Evolutionary conservation across 2,888 invertebrate genomes (phyloP).

Genomic region (Laothoe populi): DNA sequence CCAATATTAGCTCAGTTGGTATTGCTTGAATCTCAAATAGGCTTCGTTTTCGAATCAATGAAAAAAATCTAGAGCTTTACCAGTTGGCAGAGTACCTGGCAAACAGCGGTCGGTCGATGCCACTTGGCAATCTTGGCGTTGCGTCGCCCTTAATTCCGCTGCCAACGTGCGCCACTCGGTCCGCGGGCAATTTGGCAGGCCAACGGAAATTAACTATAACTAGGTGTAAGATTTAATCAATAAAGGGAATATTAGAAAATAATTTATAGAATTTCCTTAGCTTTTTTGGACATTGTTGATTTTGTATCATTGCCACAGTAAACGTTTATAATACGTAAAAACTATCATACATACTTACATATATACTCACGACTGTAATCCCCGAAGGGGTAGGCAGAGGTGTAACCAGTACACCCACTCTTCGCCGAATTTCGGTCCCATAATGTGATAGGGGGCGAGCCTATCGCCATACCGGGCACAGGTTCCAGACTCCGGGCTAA

Average conservation of each 20-base stretch:
- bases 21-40: slow-evolving; percentile 47
- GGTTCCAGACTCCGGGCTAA: no score
- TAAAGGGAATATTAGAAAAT: background rate
- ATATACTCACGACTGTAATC: no score
- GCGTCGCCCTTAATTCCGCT: slow-evolving; percentile 52
- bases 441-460: no score
- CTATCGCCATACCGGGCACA: no score
- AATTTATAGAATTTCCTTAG: no score
- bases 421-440: no score
- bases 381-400: no score
- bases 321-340: no score
- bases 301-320: no score
- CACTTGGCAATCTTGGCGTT: slow-evolving; percentile 57
- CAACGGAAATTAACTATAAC: slow-evolving; percentile 42
- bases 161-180: slow-evolving; percentile 54
- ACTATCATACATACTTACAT: no score
- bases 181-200: slow-evolving; percentile 65
- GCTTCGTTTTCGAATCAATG: slow-evolving; percentile 38
- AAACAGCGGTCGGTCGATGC: slow-evolving; percentile 44
- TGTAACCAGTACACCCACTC: no score
- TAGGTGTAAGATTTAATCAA: background rate
- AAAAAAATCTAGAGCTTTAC: slow-evolving; percentile 46
- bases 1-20: slow-evolving; percentile 43
- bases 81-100: slow-evolving; percentile 66
- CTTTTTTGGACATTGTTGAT: background rate